These are phyloP conservation scores for Whitmania pigra DNA, from an alignment of 1,140 invertebrate species.

Conservation along the genomic window DNA sequence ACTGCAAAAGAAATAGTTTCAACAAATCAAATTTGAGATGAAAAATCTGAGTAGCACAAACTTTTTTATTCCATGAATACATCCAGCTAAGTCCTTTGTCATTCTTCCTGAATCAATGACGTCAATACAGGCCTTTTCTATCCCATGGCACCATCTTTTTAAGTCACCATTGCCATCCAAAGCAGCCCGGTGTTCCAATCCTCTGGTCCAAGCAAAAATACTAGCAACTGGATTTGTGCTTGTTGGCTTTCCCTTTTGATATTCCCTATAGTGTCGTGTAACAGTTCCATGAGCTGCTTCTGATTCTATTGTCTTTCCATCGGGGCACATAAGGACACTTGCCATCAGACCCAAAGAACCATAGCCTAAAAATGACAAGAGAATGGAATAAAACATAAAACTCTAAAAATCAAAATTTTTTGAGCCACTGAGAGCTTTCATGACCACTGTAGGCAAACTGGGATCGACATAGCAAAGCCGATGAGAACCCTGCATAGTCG, in stretches of 20 bases:
- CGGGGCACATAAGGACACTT: slow-evolving; percentile 42
- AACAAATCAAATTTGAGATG: slow-evolving; percentile 17
- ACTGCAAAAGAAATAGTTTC: slow-evolving; percentile 27
- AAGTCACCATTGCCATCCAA: slow-evolving; percentile 73
- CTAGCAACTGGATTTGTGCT: slow-evolving; percentile 57
- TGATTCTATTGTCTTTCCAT: slow-evolving; percentile 44
- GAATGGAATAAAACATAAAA: background rate
- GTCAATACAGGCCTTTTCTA: slow-evolving; percentile 72
- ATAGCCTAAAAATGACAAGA: slow-evolving; percentile 33
- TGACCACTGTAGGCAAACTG: too few species aligned
- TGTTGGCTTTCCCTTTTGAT: slow-evolving; percentile 59
- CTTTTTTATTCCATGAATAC: slow-evolving; percentile 70
- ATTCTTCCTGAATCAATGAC: slow-evolving; percentile 86
- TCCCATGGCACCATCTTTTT: slow-evolving; percentile 40
- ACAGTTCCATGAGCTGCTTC: slow-evolving; percentile 45
- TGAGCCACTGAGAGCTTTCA: too few species aligned
- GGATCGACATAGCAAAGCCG: too few species aligned
- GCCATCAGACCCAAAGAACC: slow-evolving; percentile 45
- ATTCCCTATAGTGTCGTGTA: slow-evolving; percentile 53
- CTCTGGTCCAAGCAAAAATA: slow-evolving; percentile 90
- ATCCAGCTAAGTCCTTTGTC: slow-evolving; percentile 98
- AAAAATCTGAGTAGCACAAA: slow-evolving; percentile 28
- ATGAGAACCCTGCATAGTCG: too few species aligned
- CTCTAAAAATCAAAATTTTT: background rate
- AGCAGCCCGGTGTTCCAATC: slow-evolving; percentile 79